Base-by-base conservation (phyloP, 1,140 invertebrate species). In the Calephelis nemesis region DNA sequence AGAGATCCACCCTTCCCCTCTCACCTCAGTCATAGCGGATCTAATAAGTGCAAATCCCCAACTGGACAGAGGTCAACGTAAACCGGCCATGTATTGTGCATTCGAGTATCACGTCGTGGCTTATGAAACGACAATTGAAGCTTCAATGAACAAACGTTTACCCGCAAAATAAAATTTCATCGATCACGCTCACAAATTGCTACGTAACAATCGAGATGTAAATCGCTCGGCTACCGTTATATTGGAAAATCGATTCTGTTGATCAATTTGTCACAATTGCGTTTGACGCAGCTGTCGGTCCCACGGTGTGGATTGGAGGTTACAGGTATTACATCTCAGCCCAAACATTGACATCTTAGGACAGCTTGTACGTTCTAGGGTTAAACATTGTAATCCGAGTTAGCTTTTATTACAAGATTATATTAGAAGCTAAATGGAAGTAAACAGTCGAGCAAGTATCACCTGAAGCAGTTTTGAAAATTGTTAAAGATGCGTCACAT, bases 81-180 rank as follows among this genome's bases (percentile, higher is more conserved):
- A 12, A 70, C 68, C 81, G 79, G 87, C 70, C 77, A 60, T 72
- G 74, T 76, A 76, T 76, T 82, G 65, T 78, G 65, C 78, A 75
- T 79, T 83, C 79, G 83, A 83, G 78, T 70, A 74, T 78, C 74
- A 75, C 75, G 77, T 71, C 84, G 83, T 85, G 84, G 79, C 80
- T 88, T 89, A 88, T 89, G 85, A 91, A 91, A 90, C 76, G 82
- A 87, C 83, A 83, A 79, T 84, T 85, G 81, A 84, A 87, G 84
- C 86, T 87, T 84, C 82, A 81, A 81, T 87, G 84, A 78, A 67
- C 84, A 89, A 82, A 83, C 82, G 75, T 83, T 82, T 82, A 77
- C 74, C 85, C 81, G 86, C 84, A 86, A 85, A 81, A 83, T 75
- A 75, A 83, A 85, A 84, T 84, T 84, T 87, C 81, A 84, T 87